Percentiles rank a stretch among this genome's conserved stretches.
phyloP scores from a whole-genome alignment of 2,888 invertebrate species.

The Stenodera caucasica region DNA sequence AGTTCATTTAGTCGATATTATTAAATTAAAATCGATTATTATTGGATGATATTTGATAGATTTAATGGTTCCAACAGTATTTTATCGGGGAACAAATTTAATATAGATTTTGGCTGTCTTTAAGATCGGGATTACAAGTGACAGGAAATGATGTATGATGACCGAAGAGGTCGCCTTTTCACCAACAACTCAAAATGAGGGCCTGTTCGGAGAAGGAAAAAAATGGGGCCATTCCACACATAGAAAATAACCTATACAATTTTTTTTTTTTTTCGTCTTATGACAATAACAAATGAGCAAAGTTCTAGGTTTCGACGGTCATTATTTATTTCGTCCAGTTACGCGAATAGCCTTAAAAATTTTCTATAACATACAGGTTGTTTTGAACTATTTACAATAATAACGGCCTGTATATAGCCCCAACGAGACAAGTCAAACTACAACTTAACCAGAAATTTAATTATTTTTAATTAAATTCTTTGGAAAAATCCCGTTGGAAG shows the following conservation, averaged over 20 bases:
- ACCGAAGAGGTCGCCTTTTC: conserved; percentile 38
- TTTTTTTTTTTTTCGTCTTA: conserved; percentile 24
- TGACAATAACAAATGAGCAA: conserved; percentile 32
- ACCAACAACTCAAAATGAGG: conserved; percentile 4
- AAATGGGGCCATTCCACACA: no score
- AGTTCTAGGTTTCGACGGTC: conserved; percentile 24
- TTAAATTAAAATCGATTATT: conserved; percentile 17
- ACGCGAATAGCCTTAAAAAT: background rate
- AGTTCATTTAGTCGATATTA: background rate
- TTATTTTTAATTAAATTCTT: background rate
- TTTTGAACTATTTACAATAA: no score
- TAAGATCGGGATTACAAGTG: conserved; percentile 42
- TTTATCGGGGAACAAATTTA: conserved; percentile 40
- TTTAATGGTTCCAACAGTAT: conserved; percentile 33
- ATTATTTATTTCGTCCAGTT: conserved; percentile 25
- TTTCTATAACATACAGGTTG: no score
- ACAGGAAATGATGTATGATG: conserved; percentile 48
- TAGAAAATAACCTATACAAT: no score
- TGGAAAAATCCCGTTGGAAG: background rate
- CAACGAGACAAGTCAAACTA: no score
- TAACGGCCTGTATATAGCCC: no score
- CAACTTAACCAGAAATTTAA: no score
- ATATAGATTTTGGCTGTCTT: conserved; percentile 39
- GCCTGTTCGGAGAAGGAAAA: background rate
- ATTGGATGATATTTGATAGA: conserved; percentile 34